Percentiles rank a stretch among this genome's conserved stretches.
phyloP scores from a whole-genome alignment of 2,888 invertebrate species.

The Monochamus alternatus region DNA sequence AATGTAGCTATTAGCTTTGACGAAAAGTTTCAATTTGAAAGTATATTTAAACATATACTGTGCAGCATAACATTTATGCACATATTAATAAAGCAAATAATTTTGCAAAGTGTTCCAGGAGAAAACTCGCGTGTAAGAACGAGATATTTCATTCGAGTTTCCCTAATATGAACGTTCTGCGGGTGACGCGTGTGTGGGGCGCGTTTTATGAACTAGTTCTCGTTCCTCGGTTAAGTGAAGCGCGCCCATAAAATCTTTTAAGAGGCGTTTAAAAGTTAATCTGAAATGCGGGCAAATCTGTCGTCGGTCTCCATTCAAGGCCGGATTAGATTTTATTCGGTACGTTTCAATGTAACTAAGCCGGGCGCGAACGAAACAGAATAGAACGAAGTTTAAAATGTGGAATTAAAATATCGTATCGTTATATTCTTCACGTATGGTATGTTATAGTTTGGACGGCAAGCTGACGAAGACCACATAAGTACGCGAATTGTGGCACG shows the following conservation, averaged over 20 bases:
- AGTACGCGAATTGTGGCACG: too few relatives aligned
- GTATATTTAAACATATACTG: too few relatives aligned
- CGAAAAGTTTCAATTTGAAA: too few relatives aligned
- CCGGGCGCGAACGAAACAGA: too few relatives aligned
- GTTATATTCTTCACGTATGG: too few relatives aligned
- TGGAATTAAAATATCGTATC: too few relatives aligned
- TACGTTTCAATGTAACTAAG: too few relatives aligned
- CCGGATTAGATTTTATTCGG: background rate
- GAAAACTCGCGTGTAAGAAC: background rate
- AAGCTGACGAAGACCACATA: too few relatives aligned
- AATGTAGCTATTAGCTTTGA: too few relatives aligned
- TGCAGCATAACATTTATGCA: too few relatives aligned
- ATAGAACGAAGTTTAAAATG: too few relatives aligned
- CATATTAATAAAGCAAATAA: background rate
- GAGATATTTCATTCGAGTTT: background rate
- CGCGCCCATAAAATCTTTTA: constrained; percentile 4
- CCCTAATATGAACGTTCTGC: background rate
- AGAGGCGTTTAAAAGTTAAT: constrained; percentile 27
- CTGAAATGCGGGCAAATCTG: constrained; percentile 13
- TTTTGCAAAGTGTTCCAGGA: background rate
- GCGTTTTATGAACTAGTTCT: background rate
- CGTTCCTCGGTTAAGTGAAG: constrained; percentile 11
- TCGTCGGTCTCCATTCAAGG: background rate
- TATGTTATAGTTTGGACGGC: too few relatives aligned
- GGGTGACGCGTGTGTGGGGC: background rate